phyloP scores from a whole-genome alignment of 2,113 vertebrate genomes.

The Engystomops pustulosus region DNA sequence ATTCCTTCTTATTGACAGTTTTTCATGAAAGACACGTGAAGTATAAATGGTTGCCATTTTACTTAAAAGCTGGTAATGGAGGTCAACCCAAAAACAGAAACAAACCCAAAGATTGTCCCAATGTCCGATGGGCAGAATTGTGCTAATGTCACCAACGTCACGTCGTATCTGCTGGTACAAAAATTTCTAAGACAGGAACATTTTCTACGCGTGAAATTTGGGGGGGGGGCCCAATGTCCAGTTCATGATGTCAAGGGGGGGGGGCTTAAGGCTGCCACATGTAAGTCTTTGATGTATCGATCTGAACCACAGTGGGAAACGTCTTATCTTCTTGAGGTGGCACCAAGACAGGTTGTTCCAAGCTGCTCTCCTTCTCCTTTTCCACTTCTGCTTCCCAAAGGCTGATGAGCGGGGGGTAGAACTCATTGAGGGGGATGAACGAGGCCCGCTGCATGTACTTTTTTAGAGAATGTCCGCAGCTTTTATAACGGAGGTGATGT shows the following conservation, averaged over 20 bases:
- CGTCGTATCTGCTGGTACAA: constrained; percentile 13
- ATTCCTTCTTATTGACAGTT: constrained; percentile 32
- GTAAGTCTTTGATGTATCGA: constrained; percentile 82
- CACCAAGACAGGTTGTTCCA: constrained; percentile 60
- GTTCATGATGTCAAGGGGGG: background rate
- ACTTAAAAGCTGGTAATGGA: constrained; percentile 34
- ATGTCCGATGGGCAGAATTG: constrained; percentile 6
- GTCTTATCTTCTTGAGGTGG: constrained; percentile 27
- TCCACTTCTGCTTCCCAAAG: constrained; percentile 81
- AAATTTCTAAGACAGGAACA: constrained; percentile 46
- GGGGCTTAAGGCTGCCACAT: constrained; percentile 73
- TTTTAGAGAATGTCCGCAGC: constrained; percentile 79
- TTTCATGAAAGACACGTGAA: constrained; percentile 13
- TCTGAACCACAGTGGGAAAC: constrained; percentile 67
- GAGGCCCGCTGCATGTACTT: constrained; percentile 81
- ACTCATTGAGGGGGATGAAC: constrained; percentile 78
- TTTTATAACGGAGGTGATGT: constrained; percentile 73
- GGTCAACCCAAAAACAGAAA: constrained; percentile 4
- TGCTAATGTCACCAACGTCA: constrained; percentile 33
- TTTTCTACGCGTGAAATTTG: constrained; percentile 25
- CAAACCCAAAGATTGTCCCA: background rate
- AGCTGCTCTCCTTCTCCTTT: constrained; percentile 75
- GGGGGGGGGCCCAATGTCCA: background rate
- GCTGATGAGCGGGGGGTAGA: constrained; percentile 82
- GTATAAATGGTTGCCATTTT: constrained; percentile 15